Conservation (phyloP, 2,888 invertebrate genomes). For the Coronaproctus castanopsis region DNA sequence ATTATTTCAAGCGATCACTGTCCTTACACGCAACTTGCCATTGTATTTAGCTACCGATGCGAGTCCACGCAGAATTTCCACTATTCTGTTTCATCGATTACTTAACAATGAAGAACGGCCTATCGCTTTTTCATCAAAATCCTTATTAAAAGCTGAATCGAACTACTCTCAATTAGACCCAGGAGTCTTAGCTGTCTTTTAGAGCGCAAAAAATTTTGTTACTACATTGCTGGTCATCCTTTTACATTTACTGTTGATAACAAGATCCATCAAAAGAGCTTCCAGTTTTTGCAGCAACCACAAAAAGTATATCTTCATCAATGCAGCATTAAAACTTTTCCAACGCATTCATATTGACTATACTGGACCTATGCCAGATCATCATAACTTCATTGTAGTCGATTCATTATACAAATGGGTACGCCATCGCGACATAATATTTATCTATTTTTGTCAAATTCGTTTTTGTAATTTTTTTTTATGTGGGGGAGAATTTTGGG, state of each 20-base stretch:
- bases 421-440: no score
- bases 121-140: conserved; percentile 15
- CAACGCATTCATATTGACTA: conserved; percentile 14
- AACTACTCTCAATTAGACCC: conserved; percentile 16
- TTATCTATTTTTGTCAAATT: no score
- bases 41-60: conserved; percentile 13
- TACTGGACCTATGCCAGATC: background rate
- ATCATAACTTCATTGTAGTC: background rate
- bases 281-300: conserved; percentile 1
- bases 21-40: background rate
- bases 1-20: conserved; percentile 4
- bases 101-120: conserved; percentile 13
- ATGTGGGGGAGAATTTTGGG: no score
- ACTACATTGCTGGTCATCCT: background rate
- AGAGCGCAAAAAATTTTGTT: conserved; percentile 5
- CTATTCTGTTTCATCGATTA: conserved; percentile 13
- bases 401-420: background rate
- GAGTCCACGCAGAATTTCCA: conserved; percentile 18
- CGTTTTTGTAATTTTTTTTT: no score
- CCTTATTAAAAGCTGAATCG: conserved; percentile 10
- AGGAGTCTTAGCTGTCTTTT: conserved; percentile 15
- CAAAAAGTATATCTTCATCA: conserved; percentile 8
- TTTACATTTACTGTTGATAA: background rate
- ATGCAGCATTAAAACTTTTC: conserved; percentile 15
- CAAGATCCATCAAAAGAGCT: conserved; percentile 1